Conservation (phyloP, 2,888 invertebrate genomes). For the Agrenia bidenticulata region DNA sequence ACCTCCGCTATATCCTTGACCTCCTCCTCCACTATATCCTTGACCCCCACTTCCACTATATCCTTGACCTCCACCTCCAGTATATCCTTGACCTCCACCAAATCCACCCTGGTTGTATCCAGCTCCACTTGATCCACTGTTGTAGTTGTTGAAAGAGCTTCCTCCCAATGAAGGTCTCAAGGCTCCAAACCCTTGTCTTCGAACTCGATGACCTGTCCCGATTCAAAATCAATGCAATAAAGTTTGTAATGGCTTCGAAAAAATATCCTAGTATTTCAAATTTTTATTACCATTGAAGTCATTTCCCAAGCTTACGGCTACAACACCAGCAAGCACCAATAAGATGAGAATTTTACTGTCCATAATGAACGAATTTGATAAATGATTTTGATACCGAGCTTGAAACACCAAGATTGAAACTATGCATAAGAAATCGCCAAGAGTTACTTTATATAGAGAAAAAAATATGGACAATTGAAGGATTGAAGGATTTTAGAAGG, state of each 20-base stretch:
- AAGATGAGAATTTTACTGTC: constrained; percentile 6
- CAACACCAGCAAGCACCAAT: constrained; percentile 15
- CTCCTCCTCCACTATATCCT: constrained; percentile 29
- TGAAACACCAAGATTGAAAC: background rate
- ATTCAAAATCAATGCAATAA: too few species aligned
- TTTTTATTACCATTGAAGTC: constrained; percentile 29
- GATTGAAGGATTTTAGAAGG: background rate
- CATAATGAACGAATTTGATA: background rate
- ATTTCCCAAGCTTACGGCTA: constrained; percentile 17
- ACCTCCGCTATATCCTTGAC: constrained; percentile 15
- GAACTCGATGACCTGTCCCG: constrained; percentile 22
- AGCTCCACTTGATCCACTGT: constrained; percentile 8
- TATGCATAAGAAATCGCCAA: background rate
- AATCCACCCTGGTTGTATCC: constrained; percentile 16
- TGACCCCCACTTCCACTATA: constrained; percentile 7
- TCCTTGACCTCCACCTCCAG: constrained; percentile 8
- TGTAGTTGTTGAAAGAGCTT: constrained; percentile 22
- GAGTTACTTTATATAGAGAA: background rate
- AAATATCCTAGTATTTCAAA: too few species aligned
- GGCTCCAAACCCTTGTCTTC: constrained; percentile 28
- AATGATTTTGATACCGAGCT: constrained; percentile 5
- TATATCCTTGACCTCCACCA: background rate
- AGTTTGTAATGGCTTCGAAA: too few species aligned
- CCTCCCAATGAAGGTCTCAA: constrained; percentile 37
- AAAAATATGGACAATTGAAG: background rate